phyloP scores from a whole-genome alignment of 2,888 invertebrate genomes.

The Thecophora atra region DNA sequence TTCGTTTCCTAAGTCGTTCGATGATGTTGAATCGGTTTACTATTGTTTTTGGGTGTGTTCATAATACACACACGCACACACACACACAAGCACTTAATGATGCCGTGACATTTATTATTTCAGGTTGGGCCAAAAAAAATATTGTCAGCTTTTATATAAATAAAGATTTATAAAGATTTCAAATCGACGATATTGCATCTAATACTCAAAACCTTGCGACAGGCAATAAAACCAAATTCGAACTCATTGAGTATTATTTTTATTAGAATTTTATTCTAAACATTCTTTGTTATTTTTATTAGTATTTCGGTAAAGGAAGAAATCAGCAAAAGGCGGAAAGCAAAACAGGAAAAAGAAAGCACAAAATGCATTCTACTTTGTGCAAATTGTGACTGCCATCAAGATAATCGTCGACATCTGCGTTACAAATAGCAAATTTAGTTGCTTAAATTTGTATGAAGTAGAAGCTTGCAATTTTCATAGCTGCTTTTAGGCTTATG shows the following conservation, averaged over 20 bases:
- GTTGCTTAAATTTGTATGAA: conserved; percentile 17
- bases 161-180: neutral
- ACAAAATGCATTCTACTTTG: neutral
- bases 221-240: neutral
- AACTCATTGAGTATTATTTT: neutral
- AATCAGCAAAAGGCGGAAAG: neutral
- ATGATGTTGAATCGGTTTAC: neutral
- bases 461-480: neutral
- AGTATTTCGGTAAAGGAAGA: neutral
- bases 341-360: neutral
- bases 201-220: neutral
- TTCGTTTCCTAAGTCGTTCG: conserved; percentile 6
- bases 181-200: neutral
- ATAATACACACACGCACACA: neutral
- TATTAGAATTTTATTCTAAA: neutral
- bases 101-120: neutral
- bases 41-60: conserved; percentile 25
- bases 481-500: too few species aligned
- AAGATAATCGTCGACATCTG: too few species aligned
- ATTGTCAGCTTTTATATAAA: too few species aligned
- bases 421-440: neutral
- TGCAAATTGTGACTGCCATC: too few species aligned
- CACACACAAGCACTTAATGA: neutral
- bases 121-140: neutral
- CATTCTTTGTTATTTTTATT: too few species aligned